Evolutionary conservation across 2,113 vertebrate species (phyloP).

Genomic region (Eira barbara): DNA sequence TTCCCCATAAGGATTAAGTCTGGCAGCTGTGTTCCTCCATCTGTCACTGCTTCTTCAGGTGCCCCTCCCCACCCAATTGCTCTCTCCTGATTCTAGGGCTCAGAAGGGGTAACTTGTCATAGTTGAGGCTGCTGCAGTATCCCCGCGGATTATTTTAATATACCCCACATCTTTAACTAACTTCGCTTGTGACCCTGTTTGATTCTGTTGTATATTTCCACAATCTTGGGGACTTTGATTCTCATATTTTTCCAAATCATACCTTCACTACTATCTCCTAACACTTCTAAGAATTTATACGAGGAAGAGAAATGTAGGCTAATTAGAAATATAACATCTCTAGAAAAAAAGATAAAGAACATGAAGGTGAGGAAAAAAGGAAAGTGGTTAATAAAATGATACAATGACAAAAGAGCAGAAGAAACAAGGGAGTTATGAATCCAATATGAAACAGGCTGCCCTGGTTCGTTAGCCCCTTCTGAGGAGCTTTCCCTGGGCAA

Average conservation of each 20-base stretch:
- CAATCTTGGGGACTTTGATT: neutral
- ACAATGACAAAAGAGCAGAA: neutral
- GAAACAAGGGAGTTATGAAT: neutral
- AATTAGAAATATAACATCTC: neutral
- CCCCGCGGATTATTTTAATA: neutral
- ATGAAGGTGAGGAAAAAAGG: neutral
- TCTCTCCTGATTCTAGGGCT: neutral
- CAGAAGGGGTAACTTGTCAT: neutral
- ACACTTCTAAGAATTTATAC: neutral
- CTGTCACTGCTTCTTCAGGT: neutral
- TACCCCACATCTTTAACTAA: neutral
- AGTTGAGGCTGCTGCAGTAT: neutral
- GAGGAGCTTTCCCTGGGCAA: neutral
- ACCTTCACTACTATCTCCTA: neutral
- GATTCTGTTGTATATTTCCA: neutral
- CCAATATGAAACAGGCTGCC: neutral
- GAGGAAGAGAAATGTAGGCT: neutral
- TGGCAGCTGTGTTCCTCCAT: neutral
- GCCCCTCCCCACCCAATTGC: neutral
- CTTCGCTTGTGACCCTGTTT: neutral
- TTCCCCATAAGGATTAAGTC: neutral
- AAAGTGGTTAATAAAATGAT: neutral
- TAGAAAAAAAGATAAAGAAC: neutral
- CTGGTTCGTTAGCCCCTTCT: neutral
- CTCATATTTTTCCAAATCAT: neutral